These are phyloP conservation scores for Paralvinella palmiformis DNA, from an alignment of 1,140 invertebrate species.

Conservation along the genomic window DNA sequence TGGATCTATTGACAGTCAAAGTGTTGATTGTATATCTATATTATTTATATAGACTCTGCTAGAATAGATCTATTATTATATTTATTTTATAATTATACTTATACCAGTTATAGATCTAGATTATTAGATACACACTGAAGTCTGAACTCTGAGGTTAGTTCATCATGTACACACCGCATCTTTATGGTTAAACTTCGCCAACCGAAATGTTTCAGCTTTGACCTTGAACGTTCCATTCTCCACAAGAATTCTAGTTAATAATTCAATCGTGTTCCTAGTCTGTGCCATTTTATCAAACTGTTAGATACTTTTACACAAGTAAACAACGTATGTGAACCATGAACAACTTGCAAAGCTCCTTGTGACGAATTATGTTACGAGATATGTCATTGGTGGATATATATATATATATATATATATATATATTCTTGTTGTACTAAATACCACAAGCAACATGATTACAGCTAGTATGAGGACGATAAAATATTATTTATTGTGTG, in stretches of 20 bases:
- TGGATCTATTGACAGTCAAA: background rate
- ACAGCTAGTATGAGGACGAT: no score
- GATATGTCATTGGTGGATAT: no score
- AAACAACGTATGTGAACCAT: no score
- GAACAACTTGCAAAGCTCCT: no score
- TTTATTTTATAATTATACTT: background rate
- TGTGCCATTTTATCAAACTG: constrained; percentile 14
- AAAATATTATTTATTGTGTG: no score
- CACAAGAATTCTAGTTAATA: constrained; percentile 27
- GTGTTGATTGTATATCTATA: background rate
- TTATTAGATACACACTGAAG: background rate
- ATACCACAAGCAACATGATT: no score
- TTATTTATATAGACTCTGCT: background rate
- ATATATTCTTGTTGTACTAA: no score
- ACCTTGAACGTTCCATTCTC: constrained; percentile 29
- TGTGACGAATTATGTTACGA: no score
- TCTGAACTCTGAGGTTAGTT: background rate
- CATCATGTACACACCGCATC: constrained; percentile 27
- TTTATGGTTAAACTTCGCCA: constrained; percentile 33
- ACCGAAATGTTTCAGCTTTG: constrained; percentile 32
- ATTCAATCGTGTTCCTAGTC: constrained; percentile 28
- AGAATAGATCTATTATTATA: background rate
- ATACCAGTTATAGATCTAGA: background rate
- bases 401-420: no score
- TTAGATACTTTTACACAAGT: no score